Percentiles rank a stretch among this genome's conserved stretches.
phyloP scores from a whole-genome alignment of 2,888 invertebrate genomes.

The Calameuta filiformis region DNA sequence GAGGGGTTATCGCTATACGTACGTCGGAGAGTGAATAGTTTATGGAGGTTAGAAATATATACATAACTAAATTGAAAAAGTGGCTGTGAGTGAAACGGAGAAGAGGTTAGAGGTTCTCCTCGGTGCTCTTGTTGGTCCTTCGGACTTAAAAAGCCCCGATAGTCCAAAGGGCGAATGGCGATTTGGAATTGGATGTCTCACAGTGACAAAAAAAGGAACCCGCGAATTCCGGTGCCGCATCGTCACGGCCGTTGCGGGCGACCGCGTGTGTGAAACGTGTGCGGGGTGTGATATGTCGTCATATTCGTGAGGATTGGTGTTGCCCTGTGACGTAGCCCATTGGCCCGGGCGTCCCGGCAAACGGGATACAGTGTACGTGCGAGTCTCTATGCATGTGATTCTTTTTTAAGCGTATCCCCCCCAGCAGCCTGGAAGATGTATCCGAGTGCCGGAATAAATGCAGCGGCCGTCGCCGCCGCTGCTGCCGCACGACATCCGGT shows the following conservation, averaged over 20 bases:
- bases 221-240: neutral
- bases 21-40: neutral
- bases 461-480: constrained; percentile 86
- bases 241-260: neutral
- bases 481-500: constrained; percentile 90
- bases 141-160: constrained; percentile 2
- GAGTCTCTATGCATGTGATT: constrained; percentile 12
- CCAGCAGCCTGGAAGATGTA: constrained; percentile 74
- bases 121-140: neutral
- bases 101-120: too few relatives aligned
- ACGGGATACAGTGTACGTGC: constrained; percentile 13
- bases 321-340: constrained; percentile 16
- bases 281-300: constrained; percentile 10
- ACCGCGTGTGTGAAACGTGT: constrained; percentile 3
- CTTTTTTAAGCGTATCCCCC: constrained; percentile 49
- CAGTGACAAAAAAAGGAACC: constrained; percentile 9
- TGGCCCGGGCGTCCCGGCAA: constrained; percentile 17
- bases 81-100: neutral
- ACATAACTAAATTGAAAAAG: neutral
- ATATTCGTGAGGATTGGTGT: constrained; percentile 8
- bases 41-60: neutral
- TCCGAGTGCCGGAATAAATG: constrained; percentile 88
- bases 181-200: constrained; percentile 5
- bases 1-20: neutral
- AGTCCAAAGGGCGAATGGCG: constrained; percentile 19